Evolutionary conservation across 2,888 invertebrate genomes (phyloP).

Genomic region (Empis livida): DNA sequence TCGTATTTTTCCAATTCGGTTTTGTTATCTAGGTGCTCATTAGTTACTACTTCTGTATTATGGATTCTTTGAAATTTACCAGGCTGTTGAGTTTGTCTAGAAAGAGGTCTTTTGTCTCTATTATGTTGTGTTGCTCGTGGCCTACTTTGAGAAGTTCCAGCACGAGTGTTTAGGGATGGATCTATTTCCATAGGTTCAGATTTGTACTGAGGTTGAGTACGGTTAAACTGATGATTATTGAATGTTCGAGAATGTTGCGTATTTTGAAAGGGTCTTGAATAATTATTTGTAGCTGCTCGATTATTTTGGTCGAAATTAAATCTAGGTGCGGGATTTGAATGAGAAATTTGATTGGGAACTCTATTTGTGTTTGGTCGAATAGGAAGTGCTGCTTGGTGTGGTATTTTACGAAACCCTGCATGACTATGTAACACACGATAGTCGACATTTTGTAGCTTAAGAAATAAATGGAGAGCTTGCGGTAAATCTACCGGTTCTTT

Average conservation of each 20-base stretch:
- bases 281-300: background rate
- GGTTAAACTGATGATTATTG: background rate
- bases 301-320: background rate
- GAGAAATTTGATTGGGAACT: background rate
- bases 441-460: constrained; percentile 7
- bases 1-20: background rate
- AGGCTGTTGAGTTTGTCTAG: background rate
- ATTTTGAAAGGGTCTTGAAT: background rate
- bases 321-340: background rate
- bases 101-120: background rate
- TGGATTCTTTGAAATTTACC: background rate
- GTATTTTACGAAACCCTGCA: background rate
- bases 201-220: background rate
- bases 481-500: constrained; percentile 13
- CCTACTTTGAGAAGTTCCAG: background rate
- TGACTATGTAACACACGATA: background rate
- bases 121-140: background rate
- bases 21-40: background rate
- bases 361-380: background rate
- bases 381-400: background rate
- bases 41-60: background rate
- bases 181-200: background rate
- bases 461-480: constrained; percentile 11
- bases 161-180: background rate
- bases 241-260: background rate